Percentiles rank a stretch among this genome's conserved stretches.
Conservation (phyloP, 1,140 invertebrate genomes). For the Pseudomyrmex concolor region DNA sequence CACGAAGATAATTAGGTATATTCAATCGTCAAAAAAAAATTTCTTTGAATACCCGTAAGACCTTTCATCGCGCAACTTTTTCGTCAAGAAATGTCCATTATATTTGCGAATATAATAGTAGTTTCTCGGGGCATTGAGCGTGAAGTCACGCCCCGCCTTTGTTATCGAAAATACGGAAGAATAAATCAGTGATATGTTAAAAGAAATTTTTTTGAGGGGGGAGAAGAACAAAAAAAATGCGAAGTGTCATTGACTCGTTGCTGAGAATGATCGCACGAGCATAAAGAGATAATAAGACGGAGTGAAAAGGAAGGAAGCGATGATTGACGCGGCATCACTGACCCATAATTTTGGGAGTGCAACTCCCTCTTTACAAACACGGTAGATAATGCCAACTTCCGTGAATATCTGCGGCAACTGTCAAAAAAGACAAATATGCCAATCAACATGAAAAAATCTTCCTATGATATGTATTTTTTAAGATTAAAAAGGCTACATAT, state of each 20-base stretch:
- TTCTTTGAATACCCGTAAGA: neutral
- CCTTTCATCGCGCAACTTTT: neutral
- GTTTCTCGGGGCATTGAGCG: constrained; percentile 34
- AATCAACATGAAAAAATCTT: neutral
- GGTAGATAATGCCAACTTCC: constrained; percentile 40
- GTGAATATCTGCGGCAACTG: constrained; percentile 13
- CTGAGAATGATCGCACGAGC: constrained; percentile 2
- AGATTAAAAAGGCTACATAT: too few species aligned
- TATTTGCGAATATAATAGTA: neutral
- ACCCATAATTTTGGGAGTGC: constrained; percentile 39
- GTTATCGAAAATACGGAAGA: constrained; percentile 24
- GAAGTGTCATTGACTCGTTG: constrained; percentile 53
- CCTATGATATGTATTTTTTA: neutral
- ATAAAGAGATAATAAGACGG: constrained; percentile 38
- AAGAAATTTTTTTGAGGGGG: neutral
- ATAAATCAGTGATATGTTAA: constrained; percentile 24
- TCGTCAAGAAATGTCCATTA: constrained; percentile 5
- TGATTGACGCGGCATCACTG: constrained; percentile 36
- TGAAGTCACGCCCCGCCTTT: constrained; percentile 39
- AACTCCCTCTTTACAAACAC: constrained; percentile 18
- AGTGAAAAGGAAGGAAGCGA: constrained; percentile 55
- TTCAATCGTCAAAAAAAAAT: constrained; percentile 1
- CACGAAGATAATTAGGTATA: constrained; percentile 19
- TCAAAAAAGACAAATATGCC: constrained; percentile 6
- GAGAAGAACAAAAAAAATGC: neutral